phyloP scores from a whole-genome alignment of 1,140 invertebrate species.

The Brachionus rotundiformis region DNA sequence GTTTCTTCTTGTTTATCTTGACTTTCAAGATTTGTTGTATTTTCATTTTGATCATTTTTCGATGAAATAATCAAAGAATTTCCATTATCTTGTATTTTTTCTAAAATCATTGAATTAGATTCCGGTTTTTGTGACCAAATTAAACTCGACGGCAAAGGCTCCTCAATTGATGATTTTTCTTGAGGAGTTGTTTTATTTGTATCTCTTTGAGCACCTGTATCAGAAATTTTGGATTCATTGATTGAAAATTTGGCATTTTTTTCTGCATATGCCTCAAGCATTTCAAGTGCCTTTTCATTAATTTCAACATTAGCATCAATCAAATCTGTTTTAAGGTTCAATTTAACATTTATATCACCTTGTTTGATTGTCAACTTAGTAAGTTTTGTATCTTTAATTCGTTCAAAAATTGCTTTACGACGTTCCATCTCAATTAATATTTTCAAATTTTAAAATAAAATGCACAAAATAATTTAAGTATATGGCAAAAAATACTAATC shows the following conservation, averaged over 20 bases:
- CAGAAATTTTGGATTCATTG: background rate
- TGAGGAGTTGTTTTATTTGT: background rate
- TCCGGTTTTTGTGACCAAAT: no score
- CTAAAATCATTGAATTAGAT: no score
- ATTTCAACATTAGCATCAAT: constrained; percentile 36
- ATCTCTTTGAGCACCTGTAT: background rate
- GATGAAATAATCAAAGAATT: no score
- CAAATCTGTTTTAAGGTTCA: constrained; percentile 23
- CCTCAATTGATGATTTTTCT: background rate
- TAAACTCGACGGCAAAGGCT: no score
- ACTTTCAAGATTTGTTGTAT: background rate
- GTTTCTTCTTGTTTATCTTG: background rate
- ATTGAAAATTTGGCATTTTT: background rate
- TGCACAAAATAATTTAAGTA: background rate
- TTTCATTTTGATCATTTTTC: no score
- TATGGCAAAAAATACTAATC: background rate
- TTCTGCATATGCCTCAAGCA: constrained; percentile 1
- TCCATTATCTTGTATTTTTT: no score
- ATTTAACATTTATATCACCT: constrained; percentile 21
- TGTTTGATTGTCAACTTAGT: constrained; percentile 32
- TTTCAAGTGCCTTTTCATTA: constrained; percentile 15
- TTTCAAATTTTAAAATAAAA: background rate
- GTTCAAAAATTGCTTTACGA: constrained; percentile 2
- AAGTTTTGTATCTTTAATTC: constrained; percentile 20
- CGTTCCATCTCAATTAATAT: constrained; percentile 6